Base-by-base conservation (phyloP, 2,113 vertebrate genomes). In the Gopherus evgoodei region DNA sequence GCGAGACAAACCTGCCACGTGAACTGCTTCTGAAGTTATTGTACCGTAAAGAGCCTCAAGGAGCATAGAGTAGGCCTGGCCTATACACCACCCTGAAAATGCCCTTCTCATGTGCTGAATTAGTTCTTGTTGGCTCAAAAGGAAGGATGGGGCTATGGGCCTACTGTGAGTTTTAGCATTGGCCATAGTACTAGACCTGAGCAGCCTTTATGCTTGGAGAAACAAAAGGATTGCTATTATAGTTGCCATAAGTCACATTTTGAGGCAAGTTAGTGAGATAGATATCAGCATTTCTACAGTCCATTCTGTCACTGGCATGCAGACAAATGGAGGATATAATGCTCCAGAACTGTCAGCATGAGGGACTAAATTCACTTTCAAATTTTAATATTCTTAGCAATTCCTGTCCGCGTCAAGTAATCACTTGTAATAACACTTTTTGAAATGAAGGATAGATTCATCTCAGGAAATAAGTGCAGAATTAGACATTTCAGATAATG, bases 331-430 rank as follows among this genome's bases (percentile, higher is more conserved):
- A 44, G 78, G 16, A 86, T 83, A 57, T 8, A 38, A 11, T 17
- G 24, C 42, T 86, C 47, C 42, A 84, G 14, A 42, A 57, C 52
- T 76, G 12, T 90, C 49, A 35, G n/a, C 49, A 76, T 44, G 5
- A 2, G 88, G 13, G 11, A 79, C 13, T 84, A 81, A 91, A 90
- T 50, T 69, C 5, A 59, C 25, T 4, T 53, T 90, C 16, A 88
- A 22, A 84, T 84, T 52, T 11, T 69, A 81, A 85, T 78, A 50
- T 75, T 86, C 25, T 84, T 88, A 76, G 88, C 42, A 75, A 88
- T 47, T 25, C 2, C 57, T 79, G 42, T 42, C 38, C 65, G 14
- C 1, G 0, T 86, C 50, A 87, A 82, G 29, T 49, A 80, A 83
- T 82, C 84, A 88, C 35, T 52, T 79, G 25, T 31, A 91, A 27